These are phyloP conservation scores for Lysandra coridon DNA, from an alignment of 2,888 invertebrate genomes.

Conservation along the genomic window DNA sequence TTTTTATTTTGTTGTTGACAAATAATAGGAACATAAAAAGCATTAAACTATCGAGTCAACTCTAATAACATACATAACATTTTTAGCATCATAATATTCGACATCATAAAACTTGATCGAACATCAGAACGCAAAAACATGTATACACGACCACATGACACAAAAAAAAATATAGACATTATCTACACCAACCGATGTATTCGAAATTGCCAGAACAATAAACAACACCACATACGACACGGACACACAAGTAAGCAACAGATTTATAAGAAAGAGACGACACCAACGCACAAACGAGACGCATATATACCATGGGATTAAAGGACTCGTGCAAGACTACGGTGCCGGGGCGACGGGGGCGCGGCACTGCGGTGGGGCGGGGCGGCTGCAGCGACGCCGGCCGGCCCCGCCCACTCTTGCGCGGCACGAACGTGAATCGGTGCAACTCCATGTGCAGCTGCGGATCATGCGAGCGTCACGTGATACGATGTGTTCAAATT, in stretches of 20 bases:
- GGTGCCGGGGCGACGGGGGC: slow-evolving; percentile 41
- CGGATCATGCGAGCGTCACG: slow-evolving; percentile 35
- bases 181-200: neutral
- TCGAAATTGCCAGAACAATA: neutral
- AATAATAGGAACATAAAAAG: neutral
- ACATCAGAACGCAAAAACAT: neutral
- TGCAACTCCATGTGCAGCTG: slow-evolving; percentile 72
- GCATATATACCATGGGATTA: slow-evolving; percentile 51
- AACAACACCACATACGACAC: neutral
- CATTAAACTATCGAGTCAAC: neutral
- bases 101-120: too few relatives aligned
- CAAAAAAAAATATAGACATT: too few relatives aligned
- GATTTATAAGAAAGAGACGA: neutral
- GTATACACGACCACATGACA: neutral
- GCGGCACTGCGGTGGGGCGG: slow-evolving; percentile 46
- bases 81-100: too few relatives aligned
- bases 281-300: slow-evolving; percentile 19
- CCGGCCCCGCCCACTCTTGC: slow-evolving; percentile 41
- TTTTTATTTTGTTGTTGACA: neutral
- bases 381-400: slow-evolving; percentile 55
- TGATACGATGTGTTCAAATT: neutral
- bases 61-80: too few relatives aligned
- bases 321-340: slow-evolving; percentile 56
- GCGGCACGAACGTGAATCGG: slow-evolving; percentile 53
- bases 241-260: neutral